phyloP scores from a whole-genome alignment of 2,888 invertebrate species.

The Sphinx pinastri region DNA sequence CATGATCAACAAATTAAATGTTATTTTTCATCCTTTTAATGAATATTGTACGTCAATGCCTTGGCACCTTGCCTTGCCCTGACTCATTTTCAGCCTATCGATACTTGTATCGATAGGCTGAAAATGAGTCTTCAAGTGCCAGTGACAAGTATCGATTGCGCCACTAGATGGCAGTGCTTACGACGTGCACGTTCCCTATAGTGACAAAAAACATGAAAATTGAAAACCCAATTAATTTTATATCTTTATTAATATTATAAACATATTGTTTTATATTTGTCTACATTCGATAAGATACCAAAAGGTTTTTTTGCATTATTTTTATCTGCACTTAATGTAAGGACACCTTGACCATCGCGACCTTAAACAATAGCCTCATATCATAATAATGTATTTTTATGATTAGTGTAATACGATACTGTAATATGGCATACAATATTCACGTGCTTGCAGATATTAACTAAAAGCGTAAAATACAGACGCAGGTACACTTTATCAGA shows the following conservation, averaged over 20 bases:
- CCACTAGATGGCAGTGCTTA: no score
- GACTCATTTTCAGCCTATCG: no score
- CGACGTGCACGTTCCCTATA: no score
- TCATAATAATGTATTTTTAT: neutral
- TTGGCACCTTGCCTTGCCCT: no score
- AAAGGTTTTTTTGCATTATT: slow-evolving; percentile 7
- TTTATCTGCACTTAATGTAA: neutral
- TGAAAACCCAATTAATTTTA: no score
- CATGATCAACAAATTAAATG: no score
- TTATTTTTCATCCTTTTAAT: no score
- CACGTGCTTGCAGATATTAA: neutral
- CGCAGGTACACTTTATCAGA: neutral
- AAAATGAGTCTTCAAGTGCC: no score
- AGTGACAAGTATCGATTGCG: no score
- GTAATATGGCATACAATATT: neutral
- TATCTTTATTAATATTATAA: slow-evolving; percentile 8
- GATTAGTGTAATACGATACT: neutral
- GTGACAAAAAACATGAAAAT: no score
- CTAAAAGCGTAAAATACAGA: neutral
- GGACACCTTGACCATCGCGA: slow-evolving; percentile 8
- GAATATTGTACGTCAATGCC: no score
- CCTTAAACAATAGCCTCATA: slow-evolving; percentile 4
- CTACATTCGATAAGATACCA: slow-evolving; percentile 7
- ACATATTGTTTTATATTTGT: neutral
- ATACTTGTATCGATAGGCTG: no score